Evolutionary conservation across 64 coral and sea anemone genomes (phyloP), one percentile per base, ranked within the genome.

Genomic region (Actinia tenebrosa): DNA sequence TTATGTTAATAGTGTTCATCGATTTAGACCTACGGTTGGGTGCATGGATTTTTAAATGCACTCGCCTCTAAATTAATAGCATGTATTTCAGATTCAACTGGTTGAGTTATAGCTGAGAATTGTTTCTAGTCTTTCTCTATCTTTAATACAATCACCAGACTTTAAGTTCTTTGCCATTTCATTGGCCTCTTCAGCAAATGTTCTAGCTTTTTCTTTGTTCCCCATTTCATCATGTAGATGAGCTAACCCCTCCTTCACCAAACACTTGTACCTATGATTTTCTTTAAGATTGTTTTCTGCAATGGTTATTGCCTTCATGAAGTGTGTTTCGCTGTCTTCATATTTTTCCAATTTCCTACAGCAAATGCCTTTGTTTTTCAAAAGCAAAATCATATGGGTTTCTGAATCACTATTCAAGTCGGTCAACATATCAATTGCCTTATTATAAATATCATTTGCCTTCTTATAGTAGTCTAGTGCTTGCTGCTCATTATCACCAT

Each of bases 351-450:
- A 75, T 5, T 55, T 15, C 50, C 4, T 89, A 18, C 27, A 44
- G 77, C 88, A 89, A 47, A 77, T 30, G 20, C 81, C 81, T 19
- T n/a, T 77, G 47, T 89, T 84, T 23, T 84, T 84, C 10, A 89
- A 20, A 5, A 62, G 83, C 46, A 84, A 23, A 2, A 89, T 89
- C 25, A 19, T 84, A 16, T 84, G 80, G 18, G 83, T 89, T 53
- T 53, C 55, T 16, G 16, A 50, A 3, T 69, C 63, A 37, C 50
- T 58, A 22, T 83, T 83, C 3, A 89, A 25, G 0, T 77, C 7
- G 10, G 71, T 17, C 30, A 89, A 10, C 88, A 89, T 84, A 55
- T 84, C 22, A 10, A 84, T 13, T 3, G 88, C 88, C 7, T 22
- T 45, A 11, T 59, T 37, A 37, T 37, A 37, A 37, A 89, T 84